Conservation (phyloP, 2,888 invertebrate genomes). For the Conomelus anceps region DNA sequence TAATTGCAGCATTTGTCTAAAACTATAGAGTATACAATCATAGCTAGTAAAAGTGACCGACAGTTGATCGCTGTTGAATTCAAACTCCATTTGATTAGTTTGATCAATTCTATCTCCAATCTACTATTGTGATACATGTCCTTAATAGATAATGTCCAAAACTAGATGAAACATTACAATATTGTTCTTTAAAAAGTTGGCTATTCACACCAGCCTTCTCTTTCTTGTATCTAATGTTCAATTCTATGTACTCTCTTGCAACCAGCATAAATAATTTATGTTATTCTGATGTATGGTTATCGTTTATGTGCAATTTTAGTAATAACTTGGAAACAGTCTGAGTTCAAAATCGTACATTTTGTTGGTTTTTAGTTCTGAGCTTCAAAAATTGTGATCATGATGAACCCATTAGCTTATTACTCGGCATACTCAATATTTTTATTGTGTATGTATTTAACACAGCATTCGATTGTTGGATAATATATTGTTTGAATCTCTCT, state of each 20-base stretch:
- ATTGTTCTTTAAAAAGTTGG: neutral
- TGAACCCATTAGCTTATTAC: neutral
- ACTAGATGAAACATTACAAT: neutral
- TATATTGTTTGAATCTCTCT: no score
- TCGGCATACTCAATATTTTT: neutral
- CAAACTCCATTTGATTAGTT: neutral
- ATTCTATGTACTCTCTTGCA: neutral
- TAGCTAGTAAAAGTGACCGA: neutral
- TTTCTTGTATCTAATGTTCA: neutral
- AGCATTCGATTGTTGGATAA: no score
- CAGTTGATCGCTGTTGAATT: neutral
- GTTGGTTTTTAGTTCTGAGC: neutral
- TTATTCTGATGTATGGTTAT: neutral
- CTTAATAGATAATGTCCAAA: neutral
- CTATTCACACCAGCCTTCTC: neutral
- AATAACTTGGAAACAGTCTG: no score
- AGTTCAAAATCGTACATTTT: neutral
- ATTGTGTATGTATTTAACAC: no score
- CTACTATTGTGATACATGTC: neutral
- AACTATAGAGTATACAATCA: neutral
- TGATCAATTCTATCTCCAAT: neutral
- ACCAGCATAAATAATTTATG: neutral
- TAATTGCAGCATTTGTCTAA: neutral
- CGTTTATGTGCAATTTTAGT: neutral
- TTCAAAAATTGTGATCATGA: neutral